Base-by-base conservation (phyloP, 2,113 vertebrate genomes). In the Porphyrio hochstetteri region DNA sequence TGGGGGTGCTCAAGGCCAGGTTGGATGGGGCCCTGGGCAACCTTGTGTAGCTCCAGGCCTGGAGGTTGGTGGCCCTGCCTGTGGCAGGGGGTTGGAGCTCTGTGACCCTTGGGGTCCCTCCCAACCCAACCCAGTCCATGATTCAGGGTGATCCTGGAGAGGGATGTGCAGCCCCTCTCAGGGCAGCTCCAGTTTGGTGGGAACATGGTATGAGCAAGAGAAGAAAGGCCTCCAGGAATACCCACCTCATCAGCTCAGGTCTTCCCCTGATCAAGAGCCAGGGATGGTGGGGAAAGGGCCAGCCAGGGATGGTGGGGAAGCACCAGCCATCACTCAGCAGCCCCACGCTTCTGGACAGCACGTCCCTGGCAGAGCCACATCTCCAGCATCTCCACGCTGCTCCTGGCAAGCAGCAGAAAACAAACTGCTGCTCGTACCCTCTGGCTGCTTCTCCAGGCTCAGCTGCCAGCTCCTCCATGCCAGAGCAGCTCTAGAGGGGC, bases 391-490 rank as follows among this genome's bases (percentile, higher is more conserved):
- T 86, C 96, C 8, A 3, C 14, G 28, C 2, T 21, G 86, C 56
- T 87, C 74, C 92, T 95, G 96, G 87, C 93, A 87, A 75, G 85
- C 3, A 5, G 46, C 10, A 1, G 72, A 55, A 67, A 82, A 63
- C 84, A 87, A 91, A 92, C 84, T 88, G 89, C 93, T 81, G 76
- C 89, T 89, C 77, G 3, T 74, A 23, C 36, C 72, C 83, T 50
- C 83, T 91, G 94, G 83, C 91, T 76, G 93, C 86, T 90, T 72
- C 87, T n/a, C 77, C 77, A 15, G 92, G 63, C 83, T 69, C 3
- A 16, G 50, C 83, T 95, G 94, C 93, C 94, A 90, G 89, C 80
- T 76, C 59, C 56, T 29, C 69, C 61, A 7, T 7, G 72, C 90
- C 87, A 80, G 72, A 19, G 57, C 9, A 1, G 60, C 60, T 69